Conservation (phyloP, 1,140 invertebrate species). For the Zelostemma sp. region DNA sequence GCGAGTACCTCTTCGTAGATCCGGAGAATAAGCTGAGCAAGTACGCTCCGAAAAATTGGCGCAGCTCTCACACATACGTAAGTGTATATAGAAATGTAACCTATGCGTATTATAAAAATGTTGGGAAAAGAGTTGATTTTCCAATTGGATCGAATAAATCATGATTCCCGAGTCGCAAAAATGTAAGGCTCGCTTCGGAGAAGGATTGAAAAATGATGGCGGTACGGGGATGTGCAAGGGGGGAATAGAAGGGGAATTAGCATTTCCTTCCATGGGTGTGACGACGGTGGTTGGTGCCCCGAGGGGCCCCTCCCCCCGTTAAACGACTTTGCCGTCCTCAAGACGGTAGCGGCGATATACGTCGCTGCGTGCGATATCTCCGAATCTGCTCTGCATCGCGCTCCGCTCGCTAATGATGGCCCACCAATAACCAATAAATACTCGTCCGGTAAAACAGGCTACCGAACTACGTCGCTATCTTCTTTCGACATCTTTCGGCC, state of each 20-base stretch:
- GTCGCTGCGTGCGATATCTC: constrained; percentile 56
- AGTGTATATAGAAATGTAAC: constrained; percentile 63
- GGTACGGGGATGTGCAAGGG: constrained; percentile 7
- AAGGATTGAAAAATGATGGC: constrained; percentile 17
- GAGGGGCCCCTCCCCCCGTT: constrained; percentile 42
- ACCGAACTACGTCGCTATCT: constrained; percentile 62
- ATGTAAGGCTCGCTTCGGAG: not conserved
- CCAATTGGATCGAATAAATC: not conserved
- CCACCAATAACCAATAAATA: constrained; percentile 66
- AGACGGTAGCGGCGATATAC: constrained; percentile 50
- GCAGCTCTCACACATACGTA: constrained; percentile 91
- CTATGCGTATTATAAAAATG: too few species aligned
- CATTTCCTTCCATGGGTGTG: constrained; percentile 57
- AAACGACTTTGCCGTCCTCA: constrained; percentile 47
- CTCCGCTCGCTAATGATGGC: constrained; percentile 58
- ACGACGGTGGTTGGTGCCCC: constrained; percentile 45
- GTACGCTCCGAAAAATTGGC: constrained; percentile 96
- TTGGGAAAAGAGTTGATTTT: too few species aligned
- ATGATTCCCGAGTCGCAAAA: not conserved
- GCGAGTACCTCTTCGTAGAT: constrained; percentile 95
- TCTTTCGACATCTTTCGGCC: constrained; percentile 45
- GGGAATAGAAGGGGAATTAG: constrained; percentile 48
- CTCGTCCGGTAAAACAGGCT: constrained; percentile 61
- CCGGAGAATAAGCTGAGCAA: constrained; percentile 94
- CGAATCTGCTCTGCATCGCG: constrained; percentile 51